phyloP scores from a whole-genome alignment of 2,797 vertebrate genomes.

The Myotis myotis region DNA sequence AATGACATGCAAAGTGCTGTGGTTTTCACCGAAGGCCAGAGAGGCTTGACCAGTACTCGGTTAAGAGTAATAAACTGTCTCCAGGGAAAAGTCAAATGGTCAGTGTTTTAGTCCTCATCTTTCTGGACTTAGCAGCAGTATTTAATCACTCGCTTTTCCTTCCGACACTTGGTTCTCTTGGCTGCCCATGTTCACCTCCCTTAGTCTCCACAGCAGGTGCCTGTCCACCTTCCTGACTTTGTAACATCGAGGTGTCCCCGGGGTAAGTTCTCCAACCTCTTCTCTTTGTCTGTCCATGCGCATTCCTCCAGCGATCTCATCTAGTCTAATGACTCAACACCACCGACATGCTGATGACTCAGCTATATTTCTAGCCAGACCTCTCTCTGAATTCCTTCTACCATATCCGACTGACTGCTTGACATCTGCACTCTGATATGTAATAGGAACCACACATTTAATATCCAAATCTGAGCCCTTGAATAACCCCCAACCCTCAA shows the following conservation, averaged over 20 bases:
- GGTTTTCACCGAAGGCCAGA: background rate
- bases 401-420: background rate
- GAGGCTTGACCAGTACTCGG: background rate
- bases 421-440: background rate
- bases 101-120: background rate
- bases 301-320: background rate
- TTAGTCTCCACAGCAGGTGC: background rate
- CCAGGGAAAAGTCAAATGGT: background rate
- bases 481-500: background rate
- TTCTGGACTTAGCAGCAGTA: background rate
- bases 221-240: background rate
- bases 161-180: background rate
- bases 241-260: background rate
- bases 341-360: background rate
- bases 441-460: background rate
- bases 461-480: background rate
- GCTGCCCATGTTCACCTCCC: background rate
- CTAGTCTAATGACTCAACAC: background rate
- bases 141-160: background rate
- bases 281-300: background rate
- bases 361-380: background rate
- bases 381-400: constrained; percentile 10
- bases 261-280: background rate
- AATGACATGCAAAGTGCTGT: background rate
- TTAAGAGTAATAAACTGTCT: background rate